phyloP scores from a whole-genome alignment of 1,140 invertebrate species.

The Bombus picipes region DNA sequence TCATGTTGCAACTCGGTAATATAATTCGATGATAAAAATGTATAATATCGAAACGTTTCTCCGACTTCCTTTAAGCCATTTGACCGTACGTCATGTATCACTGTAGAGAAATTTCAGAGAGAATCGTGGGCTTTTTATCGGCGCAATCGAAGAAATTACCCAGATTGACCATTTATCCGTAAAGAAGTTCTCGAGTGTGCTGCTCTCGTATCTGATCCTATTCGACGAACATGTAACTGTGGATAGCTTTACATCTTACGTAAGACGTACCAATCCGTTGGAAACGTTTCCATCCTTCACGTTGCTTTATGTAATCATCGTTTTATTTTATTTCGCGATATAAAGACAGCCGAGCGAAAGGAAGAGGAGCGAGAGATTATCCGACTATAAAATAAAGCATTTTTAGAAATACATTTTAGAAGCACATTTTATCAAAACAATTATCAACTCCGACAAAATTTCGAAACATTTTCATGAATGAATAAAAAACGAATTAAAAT shows the following conservation, averaged over 20 bases:
- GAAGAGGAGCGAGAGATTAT: background rate
- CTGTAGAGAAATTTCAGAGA: background rate
- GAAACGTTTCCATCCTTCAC: background rate
- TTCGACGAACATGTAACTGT: background rate
- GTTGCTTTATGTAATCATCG: constrained; percentile 6
- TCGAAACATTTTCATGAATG: too few relatives aligned
- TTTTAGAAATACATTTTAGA: background rate
- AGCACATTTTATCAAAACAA: background rate
- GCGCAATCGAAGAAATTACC: background rate
- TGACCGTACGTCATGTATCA: too few relatives aligned
- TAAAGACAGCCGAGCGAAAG: background rate
- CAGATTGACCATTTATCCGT: background rate
- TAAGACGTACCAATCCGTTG: background rate
- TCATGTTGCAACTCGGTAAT: too few relatives aligned
- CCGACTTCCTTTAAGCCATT: too few relatives aligned
- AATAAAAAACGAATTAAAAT: too few relatives aligned
- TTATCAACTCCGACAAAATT: background rate
- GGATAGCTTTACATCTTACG: background rate
- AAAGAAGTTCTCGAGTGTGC: background rate
- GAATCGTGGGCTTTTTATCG: background rate
- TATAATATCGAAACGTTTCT: too few relatives aligned
- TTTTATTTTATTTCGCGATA: background rate
- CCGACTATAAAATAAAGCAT: too few relatives aligned
- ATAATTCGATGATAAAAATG: too few relatives aligned
- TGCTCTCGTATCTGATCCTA: background rate